These are phyloP conservation scores for Tubulanus polymorphus DNA, from an alignment of 2,888 invertebrate species.

Conservation along the genomic window DNA sequence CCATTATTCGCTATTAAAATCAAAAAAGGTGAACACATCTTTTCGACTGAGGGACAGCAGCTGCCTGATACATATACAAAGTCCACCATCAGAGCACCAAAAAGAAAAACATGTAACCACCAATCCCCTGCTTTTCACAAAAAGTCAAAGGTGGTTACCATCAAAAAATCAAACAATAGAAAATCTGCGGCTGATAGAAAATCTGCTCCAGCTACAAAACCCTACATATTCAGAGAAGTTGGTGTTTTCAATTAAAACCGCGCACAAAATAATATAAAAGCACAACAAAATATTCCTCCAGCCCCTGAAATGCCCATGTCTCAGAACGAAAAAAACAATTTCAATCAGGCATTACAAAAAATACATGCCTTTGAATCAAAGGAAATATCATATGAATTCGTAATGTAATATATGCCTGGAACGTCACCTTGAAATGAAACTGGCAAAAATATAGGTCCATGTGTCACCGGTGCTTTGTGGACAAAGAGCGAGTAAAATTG, in stretches of 20 bases:
- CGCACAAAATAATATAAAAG: too few species aligned
- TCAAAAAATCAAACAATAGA: background rate
- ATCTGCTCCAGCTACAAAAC: background rate
- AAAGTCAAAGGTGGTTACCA: too few species aligned
- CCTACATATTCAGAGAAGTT: background rate
- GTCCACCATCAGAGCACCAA: background rate
- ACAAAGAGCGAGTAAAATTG: conserved; percentile 12
- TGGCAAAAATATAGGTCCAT: background rate
- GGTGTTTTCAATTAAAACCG: too few species aligned
- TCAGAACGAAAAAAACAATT: background rate
- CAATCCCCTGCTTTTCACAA: too few species aligned
- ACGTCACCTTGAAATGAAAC: conserved; percentile 12
- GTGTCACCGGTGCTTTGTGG: conserved; percentile 4
- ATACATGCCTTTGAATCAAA: conserved; percentile 10
- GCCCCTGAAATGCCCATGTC: background rate
- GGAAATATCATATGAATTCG: conserved; percentile 11
- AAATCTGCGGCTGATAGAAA: background rate
- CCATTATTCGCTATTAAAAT: too few species aligned
- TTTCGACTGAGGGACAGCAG: too few species aligned
- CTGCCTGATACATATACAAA: too few species aligned
- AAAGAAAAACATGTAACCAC: too few species aligned
- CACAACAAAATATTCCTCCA: background rate
- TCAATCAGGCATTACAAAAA: conserved; percentile 9
- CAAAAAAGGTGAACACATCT: too few species aligned
- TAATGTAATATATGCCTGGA: conserved; percentile 10